phyloP scores from a whole-genome alignment of 2,888 invertebrate species.

The Smittia aterrima region DNA sequence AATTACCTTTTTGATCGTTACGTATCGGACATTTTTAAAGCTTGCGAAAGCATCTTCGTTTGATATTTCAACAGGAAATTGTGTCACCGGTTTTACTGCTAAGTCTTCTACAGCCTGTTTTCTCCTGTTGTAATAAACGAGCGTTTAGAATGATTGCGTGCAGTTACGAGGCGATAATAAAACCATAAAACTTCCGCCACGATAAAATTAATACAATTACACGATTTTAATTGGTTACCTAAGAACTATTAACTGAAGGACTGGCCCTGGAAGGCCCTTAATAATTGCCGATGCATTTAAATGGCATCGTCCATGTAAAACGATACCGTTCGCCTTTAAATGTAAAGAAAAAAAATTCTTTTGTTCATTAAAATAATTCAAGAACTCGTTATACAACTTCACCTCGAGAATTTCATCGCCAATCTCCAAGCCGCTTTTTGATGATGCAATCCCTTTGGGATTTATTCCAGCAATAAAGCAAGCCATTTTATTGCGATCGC shows the following conservation, averaged over 20 bases:
- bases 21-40: conserved; percentile 76
- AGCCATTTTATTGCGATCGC: conserved; percentile 91
- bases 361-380: too few species aligned
- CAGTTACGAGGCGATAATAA: conserved; percentile 35
- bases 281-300: conserved; percentile 95
- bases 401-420: conserved; percentile 97
- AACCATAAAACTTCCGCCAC: neutral
- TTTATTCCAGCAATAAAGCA: conserved; percentile 96
- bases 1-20: conserved; percentile 78
- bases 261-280: conserved; percentile 79
- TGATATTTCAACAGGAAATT: conserved; percentile 73
- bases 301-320: conserved; percentile 91
- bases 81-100: conserved; percentile 85
- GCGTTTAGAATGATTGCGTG: neutral
- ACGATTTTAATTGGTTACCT: conserved; percentile 58
- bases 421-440: conserved; percentile 70
- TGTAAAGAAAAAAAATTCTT: too few species aligned
- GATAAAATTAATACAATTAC: neutral
- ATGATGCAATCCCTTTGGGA: conserved; percentile 77
- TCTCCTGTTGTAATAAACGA: conserved; percentile 58
- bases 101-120: conserved; percentile 72
- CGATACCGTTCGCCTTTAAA: conserved; percentile 85
- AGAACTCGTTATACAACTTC: conserved; percentile 45
- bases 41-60: conserved; percentile 48
- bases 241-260: conserved; percentile 80